Base-by-base conservation (phyloP, 2,888 invertebrate species). In the Netelia inedita region DNA sequence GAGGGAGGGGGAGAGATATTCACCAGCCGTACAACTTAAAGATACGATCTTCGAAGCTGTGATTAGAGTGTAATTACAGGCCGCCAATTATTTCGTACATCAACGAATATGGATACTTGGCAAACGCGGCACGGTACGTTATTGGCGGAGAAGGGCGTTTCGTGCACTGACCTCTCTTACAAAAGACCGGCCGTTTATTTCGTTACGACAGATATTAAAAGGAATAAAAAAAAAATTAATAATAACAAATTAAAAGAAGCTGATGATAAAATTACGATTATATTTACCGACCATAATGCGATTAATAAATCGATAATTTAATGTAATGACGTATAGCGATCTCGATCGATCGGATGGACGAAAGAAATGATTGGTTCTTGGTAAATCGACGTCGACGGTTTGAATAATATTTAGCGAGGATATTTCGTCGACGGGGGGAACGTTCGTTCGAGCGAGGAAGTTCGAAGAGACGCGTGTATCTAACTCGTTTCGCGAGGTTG, bases 61-160 rank as follows among this genome's bases (percentile, higher is more conserved):
- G 79, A 83, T 83, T 83, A 75, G 74, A 79, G 63, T 79, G 57
- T 83, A 83, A 83, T 83, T 83, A 79, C 74, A 71, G 69, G 59
- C 79, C 79, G 46, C 79, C 79, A 75, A 75, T 83, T 79, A 83
- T 71, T 74, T 75, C 74, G 79, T 74, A 74, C 74, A 65, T 65
- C 74, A 46, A 53, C 63, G 74, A 74, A 55, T 74, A 74, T 65
- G 53, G 23, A 65, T 35, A 74, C 50, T 65, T 74, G 46, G 50
- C 11, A 46, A 74, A 28, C 28, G 10, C 61, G 50, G 2, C 35
- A 6, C 3, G 6, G 19, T 21, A 19, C 21, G 19, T 74, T 50
- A 35, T 53, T 65, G 65, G 63, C 65, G n/a, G 35, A 46, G n/a
- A 63, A 53, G 74, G 74, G 65, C 74, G 74, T 46, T 41, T 21